Evolutionary conservation across 2,797 vertebrate species (phyloP).

Genomic region (Etheostoma nigrum): DNA sequence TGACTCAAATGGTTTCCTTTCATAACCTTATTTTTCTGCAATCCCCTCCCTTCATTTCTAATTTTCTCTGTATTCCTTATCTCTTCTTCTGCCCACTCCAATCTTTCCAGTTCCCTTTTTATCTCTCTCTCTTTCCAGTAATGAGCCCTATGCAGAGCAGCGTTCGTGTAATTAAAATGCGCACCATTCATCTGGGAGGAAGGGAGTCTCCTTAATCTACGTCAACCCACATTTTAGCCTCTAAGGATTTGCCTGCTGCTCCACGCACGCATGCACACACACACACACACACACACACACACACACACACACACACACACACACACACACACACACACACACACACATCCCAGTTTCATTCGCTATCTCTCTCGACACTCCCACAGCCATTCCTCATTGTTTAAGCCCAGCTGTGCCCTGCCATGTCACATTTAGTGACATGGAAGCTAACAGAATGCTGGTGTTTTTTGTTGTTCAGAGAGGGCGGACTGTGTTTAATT

Average conservation of each 20-base stretch:
- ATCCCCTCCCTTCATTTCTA: conserved; percentile 29
- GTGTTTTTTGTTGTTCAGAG: conserved; percentile 21
- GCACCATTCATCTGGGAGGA: conserved; percentile 81
- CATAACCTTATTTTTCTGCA: conserved; percentile 24
- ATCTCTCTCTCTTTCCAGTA: conserved; percentile 54
- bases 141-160: conserved; percentile 72
- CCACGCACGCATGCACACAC: not conserved
- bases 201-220: conserved; percentile 81
- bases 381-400: conserved; percentile 56
- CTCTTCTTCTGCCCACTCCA: conserved; percentile 37
- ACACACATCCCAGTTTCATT: conserved; percentile 38
- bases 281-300: conserved; percentile 34
- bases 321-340: conserved; percentile 39
- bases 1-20: conserved; percentile 53
- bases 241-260: conserved; percentile 62
- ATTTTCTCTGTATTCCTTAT: conserved; percentile 55
- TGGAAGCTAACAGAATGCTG: conserved; percentile 9
- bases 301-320: conserved; percentile 38
- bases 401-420: conserved; percentile 53
- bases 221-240: conserved; percentile 77
- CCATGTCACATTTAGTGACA: conserved; percentile 33
- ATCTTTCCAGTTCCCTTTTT: conserved; percentile 21
- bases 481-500: conserved; percentile 21
- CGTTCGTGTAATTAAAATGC: conserved; percentile 83
- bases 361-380: conserved; percentile 50